These are phyloP conservation scores for Dichetophora obliterata DNA, from an alignment of 2,888 invertebrate species.

Conservation along the genomic window DNA sequence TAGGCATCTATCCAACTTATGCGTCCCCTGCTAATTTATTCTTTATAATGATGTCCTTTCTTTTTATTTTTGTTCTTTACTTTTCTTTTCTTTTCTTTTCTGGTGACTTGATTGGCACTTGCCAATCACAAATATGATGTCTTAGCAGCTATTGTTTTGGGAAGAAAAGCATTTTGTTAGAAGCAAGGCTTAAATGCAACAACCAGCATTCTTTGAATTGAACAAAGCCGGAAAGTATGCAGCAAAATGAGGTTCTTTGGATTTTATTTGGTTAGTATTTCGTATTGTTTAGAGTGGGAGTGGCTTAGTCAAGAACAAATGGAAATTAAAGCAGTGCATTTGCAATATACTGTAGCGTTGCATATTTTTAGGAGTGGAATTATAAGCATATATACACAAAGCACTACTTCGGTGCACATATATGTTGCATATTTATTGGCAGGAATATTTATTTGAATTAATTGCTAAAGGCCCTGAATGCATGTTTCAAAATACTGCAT, in stretches of 20 bases:
- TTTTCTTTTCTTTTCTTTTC: neutral
- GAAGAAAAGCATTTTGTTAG: neutral
- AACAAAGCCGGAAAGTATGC: constrained; percentile 1
- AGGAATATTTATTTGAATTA: no score
- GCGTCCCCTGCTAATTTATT: neutral
- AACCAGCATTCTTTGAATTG: neutral
- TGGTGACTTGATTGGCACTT: constrained; percentile 55
- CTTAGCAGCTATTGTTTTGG: constrained; percentile 20
- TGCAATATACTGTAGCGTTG: no score
- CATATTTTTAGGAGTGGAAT: no score
- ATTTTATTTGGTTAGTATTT: neutral
- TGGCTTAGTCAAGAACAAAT: no score
- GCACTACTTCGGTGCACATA: no score
- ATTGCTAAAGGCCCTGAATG: no score
- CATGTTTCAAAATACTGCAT: no score
- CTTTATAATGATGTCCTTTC: neutral
- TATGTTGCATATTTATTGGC: no score
- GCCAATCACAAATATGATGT: constrained; percentile 60
- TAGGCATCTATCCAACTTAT: neutral
- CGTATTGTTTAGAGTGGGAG: no score
- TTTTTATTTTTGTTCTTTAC: neutral
- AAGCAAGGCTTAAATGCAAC: neutral
- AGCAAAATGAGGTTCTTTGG: neutral
- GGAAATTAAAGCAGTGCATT: no score
- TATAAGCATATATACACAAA: no score